Conservation (phyloP, 2,113 vertebrate species). For the Grammomys surdaster region DNA sequence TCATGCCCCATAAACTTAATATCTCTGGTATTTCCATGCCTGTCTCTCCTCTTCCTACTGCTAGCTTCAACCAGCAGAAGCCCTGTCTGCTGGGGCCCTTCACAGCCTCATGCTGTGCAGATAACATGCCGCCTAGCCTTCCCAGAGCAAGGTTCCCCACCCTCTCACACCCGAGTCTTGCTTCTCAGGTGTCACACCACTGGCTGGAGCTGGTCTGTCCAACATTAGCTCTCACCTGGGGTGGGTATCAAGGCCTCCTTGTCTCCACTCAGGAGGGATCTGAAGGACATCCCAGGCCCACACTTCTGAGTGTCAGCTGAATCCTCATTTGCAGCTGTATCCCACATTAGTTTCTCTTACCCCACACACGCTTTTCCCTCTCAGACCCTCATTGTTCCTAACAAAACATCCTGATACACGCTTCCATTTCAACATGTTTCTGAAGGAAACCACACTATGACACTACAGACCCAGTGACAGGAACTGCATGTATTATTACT, state of each 20-base stretch:
- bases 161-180: not conserved
- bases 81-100: not conserved
- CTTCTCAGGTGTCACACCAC: not conserved
- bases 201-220: not conserved
- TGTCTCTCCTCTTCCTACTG: not conserved
- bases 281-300: not conserved
- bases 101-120: not conserved
- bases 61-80: not conserved
- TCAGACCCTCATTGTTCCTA: not conserved
- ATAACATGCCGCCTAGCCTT: not conserved
- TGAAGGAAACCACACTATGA: not conserved
- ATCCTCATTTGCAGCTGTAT: not conserved
- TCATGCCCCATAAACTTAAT: not conserved
- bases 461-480: not conserved
- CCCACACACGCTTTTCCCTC: not conserved
- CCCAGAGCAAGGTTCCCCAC: not conserved
- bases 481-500: not conserved
- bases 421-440: conserved; percentile 6
- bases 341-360: not conserved
- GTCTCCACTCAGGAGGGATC: not conserved
- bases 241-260: not conserved
- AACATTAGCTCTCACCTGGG: not conserved
- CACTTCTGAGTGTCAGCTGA: not conserved
- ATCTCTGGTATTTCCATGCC: not conserved
- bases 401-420: not conserved